A percentile compares a stretch with the other conserved stretches of the same genome.
phyloP scores from a whole-genome alignment of 2,888 invertebrate genomes.

The Sesia apiformis region DNA sequence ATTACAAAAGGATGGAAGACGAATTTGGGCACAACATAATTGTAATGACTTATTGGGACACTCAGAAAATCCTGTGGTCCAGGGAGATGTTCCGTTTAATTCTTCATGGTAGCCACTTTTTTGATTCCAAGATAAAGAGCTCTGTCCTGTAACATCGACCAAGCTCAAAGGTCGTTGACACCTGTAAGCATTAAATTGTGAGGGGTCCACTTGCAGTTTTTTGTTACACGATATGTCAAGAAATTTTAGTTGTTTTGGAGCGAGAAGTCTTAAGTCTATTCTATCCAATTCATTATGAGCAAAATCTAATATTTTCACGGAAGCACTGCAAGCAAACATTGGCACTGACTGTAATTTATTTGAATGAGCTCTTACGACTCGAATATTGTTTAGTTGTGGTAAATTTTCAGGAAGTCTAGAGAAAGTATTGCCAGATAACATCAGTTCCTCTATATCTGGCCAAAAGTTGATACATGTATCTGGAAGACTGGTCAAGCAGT shows the following conservation, averaged over 20 bases:
- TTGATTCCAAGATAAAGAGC: slow-evolving; percentile 77
- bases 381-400: slow-evolving; percentile 80
- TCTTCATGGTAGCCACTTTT: slow-evolving; percentile 71
- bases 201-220: slow-evolving; percentile 86
- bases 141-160: slow-evolving; percentile 89
- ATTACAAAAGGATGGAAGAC: slow-evolving; percentile 85
- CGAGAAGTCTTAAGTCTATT: slow-evolving; percentile 82
- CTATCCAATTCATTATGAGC: slow-evolving; percentile 90
- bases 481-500: slow-evolving; percentile 82
- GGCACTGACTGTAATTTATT: slow-evolving; percentile 85
- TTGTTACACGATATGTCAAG: slow-evolving; percentile 89
- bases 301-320: slow-evolving; percentile 85
- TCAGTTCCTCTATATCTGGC: slow-evolving; percentile 86
- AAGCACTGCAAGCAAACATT: slow-evolving; percentile 81
- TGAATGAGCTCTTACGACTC: slow-evolving; percentile 86
- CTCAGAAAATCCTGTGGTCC: slow-evolving; percentile 90
- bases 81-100: slow-evolving; percentile 76
- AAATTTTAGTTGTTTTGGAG: slow-evolving; percentile 88
- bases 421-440: slow-evolving; percentile 87
- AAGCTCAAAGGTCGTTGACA: slow-evolving; percentile 87
- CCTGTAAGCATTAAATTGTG: slow-evolving; percentile 86
- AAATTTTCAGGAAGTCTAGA: slow-evolving; percentile 84
- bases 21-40: slow-evolving; percentile 84
- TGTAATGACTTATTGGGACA: slow-evolving; percentile 83
- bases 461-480: slow-evolving; percentile 84